phyloP scores from a whole-genome alignment of 2,113 vertebrate genomes.

The Chaetodon auriga region DNA sequence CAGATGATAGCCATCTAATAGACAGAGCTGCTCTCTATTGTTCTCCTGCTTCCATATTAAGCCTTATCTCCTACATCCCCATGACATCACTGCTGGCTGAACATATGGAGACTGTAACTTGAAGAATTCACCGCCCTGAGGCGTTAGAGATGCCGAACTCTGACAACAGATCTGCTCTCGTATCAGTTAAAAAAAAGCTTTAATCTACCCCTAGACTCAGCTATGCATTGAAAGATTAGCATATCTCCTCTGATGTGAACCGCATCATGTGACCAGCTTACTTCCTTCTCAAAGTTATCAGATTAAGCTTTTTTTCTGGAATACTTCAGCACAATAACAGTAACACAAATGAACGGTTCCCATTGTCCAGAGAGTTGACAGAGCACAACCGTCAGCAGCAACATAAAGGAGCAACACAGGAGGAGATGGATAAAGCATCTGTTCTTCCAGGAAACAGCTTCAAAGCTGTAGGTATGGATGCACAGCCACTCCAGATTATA shows the following conservation, averaged over 20 bases:
- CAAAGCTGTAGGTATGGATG: conserved; percentile 41
- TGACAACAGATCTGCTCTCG: conserved; percentile 12
- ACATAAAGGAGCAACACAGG: conserved; percentile 22
- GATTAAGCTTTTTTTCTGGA: conserved; percentile 34
- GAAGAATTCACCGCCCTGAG: conserved; percentile 9
- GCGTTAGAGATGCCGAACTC: conserved; percentile 26
- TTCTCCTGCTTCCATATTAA: conserved; percentile 47
- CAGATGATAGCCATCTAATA: conserved; percentile 34
- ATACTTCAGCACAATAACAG: conserved; percentile 30
- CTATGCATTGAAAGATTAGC: conserved; percentile 40
- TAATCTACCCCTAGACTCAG: conserved; percentile 16
- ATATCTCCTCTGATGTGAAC: conserved; percentile 42
- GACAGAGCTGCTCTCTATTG: conserved; percentile 50
- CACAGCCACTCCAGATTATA: conserved; percentile 34
- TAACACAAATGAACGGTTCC: conserved; percentile 18
- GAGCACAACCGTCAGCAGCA: conserved; percentile 14
- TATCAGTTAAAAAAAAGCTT: conserved; percentile 43
- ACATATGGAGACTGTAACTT: conserved; percentile 21
- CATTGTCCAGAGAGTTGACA: conserved; percentile 28
- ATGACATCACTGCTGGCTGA: conserved; percentile 41
- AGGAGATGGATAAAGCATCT: conserved; percentile 70
- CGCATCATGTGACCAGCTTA: conserved; percentile 25
- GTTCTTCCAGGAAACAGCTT: conserved; percentile 64
- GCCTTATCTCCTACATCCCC: conserved; percentile 43
- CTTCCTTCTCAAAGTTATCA: conserved; percentile 54